These are phyloP conservation scores for Drosophila ochracea DNA, from an alignment of 2,888 invertebrate genomes.

Conservation along the genomic window DNA sequence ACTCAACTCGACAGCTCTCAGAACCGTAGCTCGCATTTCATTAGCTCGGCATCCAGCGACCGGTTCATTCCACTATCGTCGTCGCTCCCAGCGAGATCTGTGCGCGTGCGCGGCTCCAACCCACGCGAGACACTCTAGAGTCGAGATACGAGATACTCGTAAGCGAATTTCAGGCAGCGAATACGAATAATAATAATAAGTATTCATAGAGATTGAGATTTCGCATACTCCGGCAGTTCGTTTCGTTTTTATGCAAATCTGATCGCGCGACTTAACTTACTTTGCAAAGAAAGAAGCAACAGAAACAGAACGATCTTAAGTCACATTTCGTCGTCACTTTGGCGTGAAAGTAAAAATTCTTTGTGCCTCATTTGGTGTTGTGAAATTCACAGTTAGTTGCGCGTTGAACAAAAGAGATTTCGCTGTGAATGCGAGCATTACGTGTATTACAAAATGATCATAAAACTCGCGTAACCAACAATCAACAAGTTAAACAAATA, in stretches of 20 bases:
- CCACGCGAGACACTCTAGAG: slow-evolving; percentile 67
- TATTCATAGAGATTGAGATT: slow-evolving; percentile 11
- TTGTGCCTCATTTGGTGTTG: slow-evolving; percentile 58
- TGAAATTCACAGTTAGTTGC: slow-evolving; percentile 58
- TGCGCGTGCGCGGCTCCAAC: slow-evolving; percentile 72
- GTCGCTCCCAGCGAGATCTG: slow-evolving; percentile 56
- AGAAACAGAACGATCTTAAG: slow-evolving; percentile 36
- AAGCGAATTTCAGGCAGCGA: slow-evolving; percentile 1
- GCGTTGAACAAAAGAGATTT: slow-evolving; percentile 56
- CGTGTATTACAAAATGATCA: slow-evolving; percentile 67
- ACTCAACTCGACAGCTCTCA: slow-evolving; percentile 70
- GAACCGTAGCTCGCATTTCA: slow-evolving; percentile 80
- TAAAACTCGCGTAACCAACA: slow-evolving; percentile 51
- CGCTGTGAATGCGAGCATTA: slow-evolving; percentile 24
- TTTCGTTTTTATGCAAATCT: slow-evolving; percentile 60
- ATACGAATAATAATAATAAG: slow-evolving; percentile 25
- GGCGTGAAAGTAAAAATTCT: slow-evolving; percentile 77
- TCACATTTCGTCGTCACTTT: slow-evolving; percentile 63
- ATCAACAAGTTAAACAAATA: slow-evolving; percentile 24
- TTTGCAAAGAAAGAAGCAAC: slow-evolving; percentile 13
- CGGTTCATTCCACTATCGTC: slow-evolving; percentile 55
- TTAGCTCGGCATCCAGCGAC: slow-evolving; percentile 71
- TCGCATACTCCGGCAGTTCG: slow-evolving; percentile 17
- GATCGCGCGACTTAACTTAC: neutral
- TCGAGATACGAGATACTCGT: slow-evolving; percentile 9